phyloP scores from a whole-genome alignment of 2,888 invertebrate species.

The Eumerus sabulonum region DNA sequence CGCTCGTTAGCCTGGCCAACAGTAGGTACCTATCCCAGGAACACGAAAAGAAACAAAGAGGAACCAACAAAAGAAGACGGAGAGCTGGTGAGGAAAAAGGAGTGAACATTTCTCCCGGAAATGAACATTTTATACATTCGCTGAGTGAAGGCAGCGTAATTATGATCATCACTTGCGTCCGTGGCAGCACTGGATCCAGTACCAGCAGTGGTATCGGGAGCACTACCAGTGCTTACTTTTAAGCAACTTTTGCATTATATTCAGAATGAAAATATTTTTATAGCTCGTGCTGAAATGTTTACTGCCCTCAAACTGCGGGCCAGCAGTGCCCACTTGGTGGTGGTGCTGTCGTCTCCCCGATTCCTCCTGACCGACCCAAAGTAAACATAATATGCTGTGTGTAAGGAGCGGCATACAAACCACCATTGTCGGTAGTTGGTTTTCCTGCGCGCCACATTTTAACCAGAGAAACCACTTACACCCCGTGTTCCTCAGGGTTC shows the following conservation, averaged over 20 bases:
- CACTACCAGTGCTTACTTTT: not conserved
- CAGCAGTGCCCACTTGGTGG: not conserved
- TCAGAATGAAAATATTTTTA: slow-evolving; percentile 53
- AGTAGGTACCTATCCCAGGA: no score
- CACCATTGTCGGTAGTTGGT: slow-evolving; percentile 1
- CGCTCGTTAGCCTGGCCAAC: slow-evolving; percentile 26
- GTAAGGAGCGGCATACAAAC: not conserved
- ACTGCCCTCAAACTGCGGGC: slow-evolving; percentile 26
- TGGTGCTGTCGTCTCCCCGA: not conserved
- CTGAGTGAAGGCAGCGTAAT: slow-evolving; percentile 25
- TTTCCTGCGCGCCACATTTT: slow-evolving; percentile 14
- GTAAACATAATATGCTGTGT: slow-evolving; percentile 24
- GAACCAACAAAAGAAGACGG: slow-evolving; percentile 11
- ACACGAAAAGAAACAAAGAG: not conserved
- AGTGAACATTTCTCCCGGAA: slow-evolving; percentile 34
- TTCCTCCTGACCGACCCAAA: slow-evolving; percentile 27
- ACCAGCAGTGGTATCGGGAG: no score
- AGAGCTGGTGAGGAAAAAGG: slow-evolving; percentile 8
- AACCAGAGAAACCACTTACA: slow-evolving; percentile 22
- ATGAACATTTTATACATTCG: slow-evolving; percentile 37
- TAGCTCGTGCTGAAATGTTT: slow-evolving; percentile 45
- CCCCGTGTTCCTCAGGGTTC: not conserved
- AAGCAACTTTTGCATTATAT: slow-evolving; percentile 40
- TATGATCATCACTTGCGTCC: slow-evolving; percentile 18
- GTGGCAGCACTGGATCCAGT: not conserved